Evolutionary conservation across 2,113 vertebrate genomes (phyloP), one percentile per base, ranked within the genome.

Genomic region (Petroica traversi): DNA sequence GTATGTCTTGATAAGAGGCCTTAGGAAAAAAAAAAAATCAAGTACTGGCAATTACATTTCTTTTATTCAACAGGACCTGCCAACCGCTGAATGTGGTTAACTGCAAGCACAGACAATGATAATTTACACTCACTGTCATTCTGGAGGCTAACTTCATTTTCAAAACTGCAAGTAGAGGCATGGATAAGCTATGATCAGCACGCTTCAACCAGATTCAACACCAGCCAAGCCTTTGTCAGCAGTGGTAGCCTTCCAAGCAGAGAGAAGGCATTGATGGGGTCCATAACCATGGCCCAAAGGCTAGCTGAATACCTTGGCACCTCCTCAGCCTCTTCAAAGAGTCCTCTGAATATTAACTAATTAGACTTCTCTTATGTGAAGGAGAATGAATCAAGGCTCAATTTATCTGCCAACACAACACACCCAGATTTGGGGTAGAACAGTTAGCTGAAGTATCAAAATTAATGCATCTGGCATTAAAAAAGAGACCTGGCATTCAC

Each of bases 91-190:
- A 79, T 0, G 1, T 51, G 73, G 89, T 90, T 92, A 85, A 77
- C 38, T 95, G 94, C 94, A 95, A 96, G 94, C 91, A 94, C 36
- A 96, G 95, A 75, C 95, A 96, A 91, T 12, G 74, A 71, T 93
- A 93, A 93, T 93, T 96, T 86, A 83, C 13, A 17, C 85, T 92
- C 87, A 43, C 75, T 63, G 74, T 87, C 94, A 83, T 95, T 95
- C 85, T 90, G 93, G 73, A 96, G 84, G 91, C 83, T 85, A 96
- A 93, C 88, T 95, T 76, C 67, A 83, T 92, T 88, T 93, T 88
- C 83, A 51, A 29, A 92, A 68, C 57, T 86, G 85, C 95, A 95
- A 96, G 95, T 96, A 93, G 62, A 94, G 95, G 76, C 95, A 97
- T 1, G 94, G 96, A 84, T 71, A 66, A 94, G 73, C 88, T 92